These are phyloP conservation scores for Esox niger DNA, from an alignment of 2,113 vertebrate genomes.

Conservation along the genomic window DNA sequence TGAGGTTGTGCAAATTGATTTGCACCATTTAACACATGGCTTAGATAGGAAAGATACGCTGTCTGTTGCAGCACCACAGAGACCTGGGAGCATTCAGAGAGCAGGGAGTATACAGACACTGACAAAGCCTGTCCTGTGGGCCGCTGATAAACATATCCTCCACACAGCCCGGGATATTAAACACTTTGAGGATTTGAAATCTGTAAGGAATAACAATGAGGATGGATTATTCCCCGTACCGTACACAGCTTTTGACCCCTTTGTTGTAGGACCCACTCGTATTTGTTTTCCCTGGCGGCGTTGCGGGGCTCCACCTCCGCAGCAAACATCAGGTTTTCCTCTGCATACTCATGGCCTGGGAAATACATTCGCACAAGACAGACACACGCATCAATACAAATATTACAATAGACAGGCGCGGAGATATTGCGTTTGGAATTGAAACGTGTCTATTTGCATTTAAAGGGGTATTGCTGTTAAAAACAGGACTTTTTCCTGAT, in stretches of 20 bases:
- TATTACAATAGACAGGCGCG: background rate
- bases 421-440: background rate
- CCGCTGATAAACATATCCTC: slow-evolving; percentile 49
- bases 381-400: slow-evolving; percentile 2
- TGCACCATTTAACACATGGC: slow-evolving; percentile 4
- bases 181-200: slow-evolving; percentile 23
- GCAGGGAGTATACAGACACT: slow-evolving; percentile 6
- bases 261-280: slow-evolving; percentile 83
- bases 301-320: slow-evolving; percentile 86
- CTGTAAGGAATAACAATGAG: slow-evolving; percentile 41
- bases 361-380: slow-evolving; percentile 3
- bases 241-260: slow-evolving; percentile 84
- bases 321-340: slow-evolving; percentile 91
- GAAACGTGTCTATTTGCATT: too few species aligned
- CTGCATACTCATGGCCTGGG: slow-evolving; percentile 91
- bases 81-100: slow-evolving; percentile 1
- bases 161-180: slow-evolving; percentile 30
- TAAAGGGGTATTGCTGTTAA: too few species aligned
- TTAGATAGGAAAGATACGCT: slow-evolving; percentile 9
- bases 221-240: slow-evolving; percentile 68
- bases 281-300: slow-evolving; percentile 78
- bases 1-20: background rate
- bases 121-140: slow-evolving; percentile 35
- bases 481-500: too few species aligned
- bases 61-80: background rate